A percentile compares a stretch with the other conserved stretches of the same genome.
Evolutionary conservation across 2,888 invertebrate species (phyloP).

Genomic region (Cheilosia vernalis): DNA sequence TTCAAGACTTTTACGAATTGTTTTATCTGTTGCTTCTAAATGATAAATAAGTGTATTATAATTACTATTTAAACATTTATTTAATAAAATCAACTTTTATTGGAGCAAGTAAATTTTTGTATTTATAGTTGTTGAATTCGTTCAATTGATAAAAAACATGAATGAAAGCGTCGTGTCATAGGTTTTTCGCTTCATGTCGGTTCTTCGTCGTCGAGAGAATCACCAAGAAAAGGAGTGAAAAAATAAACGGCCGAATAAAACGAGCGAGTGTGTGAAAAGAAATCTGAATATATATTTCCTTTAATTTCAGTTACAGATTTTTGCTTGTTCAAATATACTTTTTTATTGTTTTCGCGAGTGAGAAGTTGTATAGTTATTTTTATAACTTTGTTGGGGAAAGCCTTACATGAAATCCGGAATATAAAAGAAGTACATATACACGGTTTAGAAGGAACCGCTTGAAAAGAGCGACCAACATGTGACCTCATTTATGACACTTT

Average conservation of each 20-base stretch:
- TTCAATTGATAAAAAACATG: slow-evolving; percentile 36
- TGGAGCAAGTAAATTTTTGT: slow-evolving; percentile 23
- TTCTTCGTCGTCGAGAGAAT: slow-evolving; percentile 43
- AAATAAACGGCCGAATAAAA: slow-evolving; percentile 49
- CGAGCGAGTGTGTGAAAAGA: slow-evolving; percentile 54
- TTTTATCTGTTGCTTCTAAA: slow-evolving; percentile 70
- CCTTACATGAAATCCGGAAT: slow-evolving; percentile 29
- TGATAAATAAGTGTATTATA: slow-evolving; percentile 33
- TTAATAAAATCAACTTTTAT: slow-evolving; percentile 3
- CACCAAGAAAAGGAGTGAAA: slow-evolving; percentile 36
- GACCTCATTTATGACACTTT: slow-evolving; percentile 62
- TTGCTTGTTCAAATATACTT: background rate
- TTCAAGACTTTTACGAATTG: slow-evolving; percentile 49
- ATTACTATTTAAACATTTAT: slow-evolving; percentile 24
- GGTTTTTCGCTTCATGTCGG: slow-evolving; percentile 53
- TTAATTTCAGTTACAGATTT: slow-evolving; percentile 5
- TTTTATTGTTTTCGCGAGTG: background rate
- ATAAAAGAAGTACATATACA: slow-evolving; percentile 29
- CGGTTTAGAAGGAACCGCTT: slow-evolving; percentile 36
- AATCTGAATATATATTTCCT: slow-evolving; percentile 25
- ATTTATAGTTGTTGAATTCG: background rate
- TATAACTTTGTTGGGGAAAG: slow-evolving; percentile 26
- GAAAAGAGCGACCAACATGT: slow-evolving; percentile 61
- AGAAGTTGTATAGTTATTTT: background rate
- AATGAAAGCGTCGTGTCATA: slow-evolving; percentile 70